These are phyloP conservation scores for Temnopleurus reevesii DNA, from an alignment of 53 echinoderm and acorn worm genomes.

Conservation along the genomic window DNA sequence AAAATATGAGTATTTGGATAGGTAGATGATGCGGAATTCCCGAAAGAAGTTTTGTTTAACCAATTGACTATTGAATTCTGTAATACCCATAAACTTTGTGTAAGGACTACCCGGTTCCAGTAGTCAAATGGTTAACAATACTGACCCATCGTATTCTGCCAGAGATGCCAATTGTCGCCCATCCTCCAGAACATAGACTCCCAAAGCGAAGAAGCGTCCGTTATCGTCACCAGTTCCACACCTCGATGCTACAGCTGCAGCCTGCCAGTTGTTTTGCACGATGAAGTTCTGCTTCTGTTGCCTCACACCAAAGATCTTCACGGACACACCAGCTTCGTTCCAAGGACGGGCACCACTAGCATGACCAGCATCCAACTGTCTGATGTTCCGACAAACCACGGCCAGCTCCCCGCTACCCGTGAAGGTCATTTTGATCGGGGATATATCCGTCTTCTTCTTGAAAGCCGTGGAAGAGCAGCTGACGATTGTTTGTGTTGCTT, in stretches of 20 bases:
- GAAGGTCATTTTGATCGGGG: conserved; percentile 33
- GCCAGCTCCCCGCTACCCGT: conserved; percentile 20
- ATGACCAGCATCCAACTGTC: neutral
- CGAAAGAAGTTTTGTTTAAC: too few species aligned
- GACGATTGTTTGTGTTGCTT: neutral
- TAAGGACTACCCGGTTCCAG: too few species aligned
- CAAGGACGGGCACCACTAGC: neutral
- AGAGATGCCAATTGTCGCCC: conserved; percentile 15
- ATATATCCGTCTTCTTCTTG: neutral
- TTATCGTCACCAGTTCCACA: neutral
- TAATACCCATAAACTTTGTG: too few species aligned
- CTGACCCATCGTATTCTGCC: conserved; percentile 35
- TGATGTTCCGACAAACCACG: conserved; percentile 35
- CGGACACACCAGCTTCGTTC: conserved; percentile 18
- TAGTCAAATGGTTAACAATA: too few species aligned
- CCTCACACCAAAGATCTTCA: neutral
- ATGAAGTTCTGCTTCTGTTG: neutral
- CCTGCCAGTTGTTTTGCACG: conserved; percentile 48
- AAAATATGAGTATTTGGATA: too few species aligned
- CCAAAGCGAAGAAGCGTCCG: conserved; percentile 33
- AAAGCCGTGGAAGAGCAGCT: neutral
- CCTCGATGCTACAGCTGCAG: conserved; percentile 9
- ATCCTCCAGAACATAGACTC: conserved; percentile 5
- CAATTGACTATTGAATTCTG: too few species aligned
- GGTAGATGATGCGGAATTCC: too few species aligned